Evolutionary conservation across 1,140 invertebrate species (phyloP), one percentile per base, ranked within the genome.

Genomic region (Euglossa dilemma): DNA sequence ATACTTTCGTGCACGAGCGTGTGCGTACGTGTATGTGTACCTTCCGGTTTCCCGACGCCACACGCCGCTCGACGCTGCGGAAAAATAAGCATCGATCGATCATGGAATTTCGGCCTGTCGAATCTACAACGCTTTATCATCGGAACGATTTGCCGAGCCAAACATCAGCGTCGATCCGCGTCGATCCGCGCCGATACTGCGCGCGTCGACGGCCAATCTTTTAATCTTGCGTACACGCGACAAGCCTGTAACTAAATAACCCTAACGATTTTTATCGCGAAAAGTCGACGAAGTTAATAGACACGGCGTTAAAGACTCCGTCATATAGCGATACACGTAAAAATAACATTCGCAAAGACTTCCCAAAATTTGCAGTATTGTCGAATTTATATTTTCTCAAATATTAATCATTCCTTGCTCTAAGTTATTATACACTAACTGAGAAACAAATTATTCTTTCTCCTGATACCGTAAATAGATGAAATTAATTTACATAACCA

Each of bases 111-210:
- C 71, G 63, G 47, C 12, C 79, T 74, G 71, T 81, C 61, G 52
- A 75, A 81, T 81, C 59, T 72, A 81, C 79, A 54, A 50, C 59
- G 61, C 52, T 81, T 81, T 81, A 75, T 81, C 79, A 81, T 64
- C 72, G 47, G 8, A 56, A 75, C 79, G 79, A 75, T 81, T 75
- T 72, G 50, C 50, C 28, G 71, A 75, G 67, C 50, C 61, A 47
- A 75, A 74, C 71, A 75, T 81, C 71, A 66, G 28, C 50, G 61
- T 20, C 61, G 50, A 66, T 64, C n/a, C 50, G 45, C 16, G 57
- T n/a, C 61, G 50, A 66, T 64, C n/a, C 50, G 45, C 16, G 57
- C 36, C 78, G 78, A 80, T 80, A 80, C 73, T 45, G 78, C 50
- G 52, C 57, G 56, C 47, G 57, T 80, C 69, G 78, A 80, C 78